Base-by-base conservation (phyloP, 2,888 invertebrate species). In the Apamea crenata region DNA sequence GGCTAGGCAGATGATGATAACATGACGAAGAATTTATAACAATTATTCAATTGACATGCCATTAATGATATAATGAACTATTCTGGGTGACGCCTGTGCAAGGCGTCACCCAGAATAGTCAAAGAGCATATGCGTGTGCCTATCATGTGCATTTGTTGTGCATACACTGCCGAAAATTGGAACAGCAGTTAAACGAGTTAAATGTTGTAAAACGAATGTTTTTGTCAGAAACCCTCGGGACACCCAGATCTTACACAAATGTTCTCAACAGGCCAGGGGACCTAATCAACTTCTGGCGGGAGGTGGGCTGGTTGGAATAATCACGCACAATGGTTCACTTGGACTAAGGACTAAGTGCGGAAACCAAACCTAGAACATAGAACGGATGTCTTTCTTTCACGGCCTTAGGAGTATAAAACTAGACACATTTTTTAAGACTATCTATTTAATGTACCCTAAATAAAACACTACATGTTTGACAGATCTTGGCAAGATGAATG, bases 121-220 rank as follows among this genome's bases (percentile, higher is more conserved):
- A 36, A 36, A 36, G 36, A 36, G 36, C 36, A 36, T 36, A 36
- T 36, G 36, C 36, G 4, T 36, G 36, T 36, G 2, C 36, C 36
- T 36, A 36, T 36, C 25, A 21, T 32, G n/a, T 4, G 32, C 18
- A 29, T 80, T 7, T 16, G 16, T 61, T 63, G n/a, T 29, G 44
- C 44, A 36, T 47, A 32, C 21, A 16, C 68, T 56, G 32, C 36
- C 50, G 25, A 74, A 50, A n/a, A 8, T 53, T 29, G 53, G 3
- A 16, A 44, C 67, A 67, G 32, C 50, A 53, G 40, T 74, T 67
- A 74, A 63, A 68, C 53, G 61, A 80, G 74, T 44, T 81, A 68
- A 74, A 44, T 68, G 32, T 18, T 40, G 32, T 25, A 69, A 69
- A 81, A 61, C 25, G 18, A 68, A 53, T 25, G 32, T 47, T 50